These are phyloP conservation scores for Galeopterus variegatus DNA, from an alignment of 2,113 vertebrate genomes.

Conservation along the genomic window DNA sequence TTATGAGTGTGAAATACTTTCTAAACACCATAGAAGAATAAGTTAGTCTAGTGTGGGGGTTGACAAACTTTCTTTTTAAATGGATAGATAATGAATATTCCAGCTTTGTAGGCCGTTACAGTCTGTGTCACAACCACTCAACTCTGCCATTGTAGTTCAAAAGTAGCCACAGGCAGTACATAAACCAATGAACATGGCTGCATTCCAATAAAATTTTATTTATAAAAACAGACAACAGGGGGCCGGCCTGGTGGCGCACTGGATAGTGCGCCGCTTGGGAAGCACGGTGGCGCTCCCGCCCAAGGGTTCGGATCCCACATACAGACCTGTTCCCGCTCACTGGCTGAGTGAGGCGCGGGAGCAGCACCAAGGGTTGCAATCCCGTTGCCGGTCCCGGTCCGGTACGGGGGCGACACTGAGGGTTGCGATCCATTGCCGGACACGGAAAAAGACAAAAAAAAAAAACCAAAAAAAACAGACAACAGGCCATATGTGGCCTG, in stretches of 20 bases:
- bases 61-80: background rate
- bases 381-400: too few relatives aligned
- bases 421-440: too few relatives aligned
- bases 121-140: background rate
- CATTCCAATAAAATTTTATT: constrained; percentile 45
- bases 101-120: background rate
- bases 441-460: too few relatives aligned
- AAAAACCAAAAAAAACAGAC: constrained; percentile 27
- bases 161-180: background rate
- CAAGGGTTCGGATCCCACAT: too few relatives aligned
- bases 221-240: background rate
- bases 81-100: background rate
- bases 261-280: too few relatives aligned
- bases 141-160: background rate
- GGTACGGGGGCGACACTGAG: too few relatives aligned
- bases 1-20: background rate
- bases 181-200: background rate
- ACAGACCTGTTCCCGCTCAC: too few relatives aligned
- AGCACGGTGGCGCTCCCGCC: too few relatives aligned
- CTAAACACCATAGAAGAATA: background rate
- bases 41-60: background rate
- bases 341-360: too few relatives aligned
- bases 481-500: background rate
- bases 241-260: too few relatives aligned
- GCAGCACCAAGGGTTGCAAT: too few relatives aligned